Evolutionary conservation across 1,140 invertebrate species (phyloP).

Genomic region (Drosophila erecta): DNA sequence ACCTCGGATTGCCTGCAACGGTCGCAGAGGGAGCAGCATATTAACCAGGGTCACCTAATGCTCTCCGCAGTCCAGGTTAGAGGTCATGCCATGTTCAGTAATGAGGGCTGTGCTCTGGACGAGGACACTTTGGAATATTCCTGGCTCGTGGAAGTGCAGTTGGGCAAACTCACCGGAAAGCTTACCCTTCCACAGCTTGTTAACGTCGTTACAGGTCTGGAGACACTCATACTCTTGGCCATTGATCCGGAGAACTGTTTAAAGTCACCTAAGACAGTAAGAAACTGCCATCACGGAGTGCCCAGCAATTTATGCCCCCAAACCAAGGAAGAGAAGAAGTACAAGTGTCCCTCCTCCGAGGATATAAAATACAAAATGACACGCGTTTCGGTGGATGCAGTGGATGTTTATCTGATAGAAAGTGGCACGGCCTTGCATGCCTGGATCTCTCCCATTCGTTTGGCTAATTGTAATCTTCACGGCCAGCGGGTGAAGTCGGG

Average conservation of each 20-base stretch:
- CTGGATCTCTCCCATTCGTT: slow-evolving; percentile 93
- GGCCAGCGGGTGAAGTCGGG: slow-evolving; percentile 95
- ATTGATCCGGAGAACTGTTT: slow-evolving; percentile 96
- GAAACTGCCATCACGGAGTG: slow-evolving; percentile 94
- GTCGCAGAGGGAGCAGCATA: slow-evolving; percentile 89
- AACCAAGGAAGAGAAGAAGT: slow-evolving; percentile 89
- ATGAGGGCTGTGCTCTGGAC: slow-evolving; percentile 93
- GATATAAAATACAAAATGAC: slow-evolving; percentile 98
- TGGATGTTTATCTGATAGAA: slow-evolving; percentile 97
- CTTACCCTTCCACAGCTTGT: slow-evolving; percentile 93
- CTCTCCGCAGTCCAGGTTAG: slow-evolving; percentile 95
- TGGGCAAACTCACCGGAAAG: slow-evolving; percentile 93
- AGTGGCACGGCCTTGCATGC: slow-evolving; percentile 93
- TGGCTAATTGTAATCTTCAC: slow-evolving; percentile 97
- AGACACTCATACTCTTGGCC: slow-evolving; percentile 94
- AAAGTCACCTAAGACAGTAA: slow-evolving; percentile 90
- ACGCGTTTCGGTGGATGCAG: slow-evolving; percentile 94
- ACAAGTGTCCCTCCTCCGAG: slow-evolving; percentile 93
- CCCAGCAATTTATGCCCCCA: slow-evolving; percentile 91
- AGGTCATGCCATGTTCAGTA: slow-evolving; percentile 99
- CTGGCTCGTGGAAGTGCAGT: slow-evolving; percentile 94
- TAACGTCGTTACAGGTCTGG: slow-evolving; percentile 93
- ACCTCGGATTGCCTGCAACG: slow-evolving; percentile 90
- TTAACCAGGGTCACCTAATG: slow-evolving; percentile 95
- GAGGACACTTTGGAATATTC: slow-evolving; percentile 98